Conservation (phyloP, 2,113 vertebrate genomes). For the Salvelinus fontinalis region DNA sequence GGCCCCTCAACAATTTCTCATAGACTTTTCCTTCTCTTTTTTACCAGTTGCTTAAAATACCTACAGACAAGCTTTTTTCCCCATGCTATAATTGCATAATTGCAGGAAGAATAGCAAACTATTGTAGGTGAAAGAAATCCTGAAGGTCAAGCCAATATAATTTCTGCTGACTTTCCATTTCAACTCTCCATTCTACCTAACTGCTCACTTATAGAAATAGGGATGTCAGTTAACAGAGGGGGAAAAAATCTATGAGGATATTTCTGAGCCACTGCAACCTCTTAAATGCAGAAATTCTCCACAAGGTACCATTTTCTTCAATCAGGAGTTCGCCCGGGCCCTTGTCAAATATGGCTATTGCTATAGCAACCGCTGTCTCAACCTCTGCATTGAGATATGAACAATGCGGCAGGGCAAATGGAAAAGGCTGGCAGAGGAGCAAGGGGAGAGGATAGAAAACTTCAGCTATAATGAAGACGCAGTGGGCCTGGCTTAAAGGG, state of each 20-base stretch:
- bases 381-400: constrained; percentile 72
- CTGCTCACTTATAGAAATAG: neutral
- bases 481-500: constrained; percentile 19
- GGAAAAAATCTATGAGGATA: neutral
- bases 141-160: neutral
- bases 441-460: constrained; percentile 51
- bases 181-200: neutral
- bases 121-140: neutral
- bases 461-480: constrained; percentile 58
- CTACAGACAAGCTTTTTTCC: too few relatives aligned
- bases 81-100: neutral
- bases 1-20: neutral
- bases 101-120: neutral
- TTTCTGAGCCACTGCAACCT: constrained; percentile 15
- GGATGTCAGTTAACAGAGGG: neutral
- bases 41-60: too few relatives aligned
- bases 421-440: constrained; percentile 53
- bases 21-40: too few relatives aligned
- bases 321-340: constrained; percentile 79
- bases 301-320: constrained; percentile 73
- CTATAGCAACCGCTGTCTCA: constrained; percentile 84
- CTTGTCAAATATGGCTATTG: constrained; percentile 80
- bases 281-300: constrained; percentile 37
- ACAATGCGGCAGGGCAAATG: constrained; percentile 73
- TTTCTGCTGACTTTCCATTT: neutral